Evolutionary conservation across 2,888 invertebrate species (phyloP), one percentile per base, ranked within the genome.

Genomic region (Cantharis lateralis): DNA sequence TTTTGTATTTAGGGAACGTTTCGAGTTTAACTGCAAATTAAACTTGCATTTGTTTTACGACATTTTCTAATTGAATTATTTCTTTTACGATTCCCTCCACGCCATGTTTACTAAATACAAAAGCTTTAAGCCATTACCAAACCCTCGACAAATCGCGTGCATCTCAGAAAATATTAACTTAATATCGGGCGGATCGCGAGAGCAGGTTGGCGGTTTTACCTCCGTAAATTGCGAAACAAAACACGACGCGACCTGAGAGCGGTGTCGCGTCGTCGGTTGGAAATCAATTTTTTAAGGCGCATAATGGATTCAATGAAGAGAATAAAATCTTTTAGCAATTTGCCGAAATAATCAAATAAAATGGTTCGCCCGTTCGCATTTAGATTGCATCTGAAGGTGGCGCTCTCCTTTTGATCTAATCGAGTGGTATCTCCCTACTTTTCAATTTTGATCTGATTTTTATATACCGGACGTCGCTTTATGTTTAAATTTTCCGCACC

Each of bases 11-110:
- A 84, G 81, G 81, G 82, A 83, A 81, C 83, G 82, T 83, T 82
- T 82, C 81, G 80, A 76, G 82, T 84, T 85, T 84, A 84, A 85
- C 84, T 84, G 84, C 84, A 84, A 85, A 85, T 84, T 85, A 84
- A 85, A 84, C 81, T 80, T 82, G 82, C 82, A 83, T 83, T 84
- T 83, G 83, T 82, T 84, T 84, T 84, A 85, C 82, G 82, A 82
- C 82, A 81, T 82, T 81, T 82, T 83, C 82, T 83, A 83, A 84
- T 84, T 84, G 84, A 83, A 84, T 85, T 84, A 84, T 84, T 83
- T 82, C 82, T 82, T 84, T 84, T 84, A 84, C 82, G 81, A 80
- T 72, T 75, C 75, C 79, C 71, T 82, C 78, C 74, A 78, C 76
- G 79, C 78, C 78, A 81, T 80, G 81, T 79, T 81, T 80, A 80